These are phyloP conservation scores for Phasianus colchicus DNA, from an alignment of 2,113 vertebrate species.

Conservation along the genomic window DNA sequence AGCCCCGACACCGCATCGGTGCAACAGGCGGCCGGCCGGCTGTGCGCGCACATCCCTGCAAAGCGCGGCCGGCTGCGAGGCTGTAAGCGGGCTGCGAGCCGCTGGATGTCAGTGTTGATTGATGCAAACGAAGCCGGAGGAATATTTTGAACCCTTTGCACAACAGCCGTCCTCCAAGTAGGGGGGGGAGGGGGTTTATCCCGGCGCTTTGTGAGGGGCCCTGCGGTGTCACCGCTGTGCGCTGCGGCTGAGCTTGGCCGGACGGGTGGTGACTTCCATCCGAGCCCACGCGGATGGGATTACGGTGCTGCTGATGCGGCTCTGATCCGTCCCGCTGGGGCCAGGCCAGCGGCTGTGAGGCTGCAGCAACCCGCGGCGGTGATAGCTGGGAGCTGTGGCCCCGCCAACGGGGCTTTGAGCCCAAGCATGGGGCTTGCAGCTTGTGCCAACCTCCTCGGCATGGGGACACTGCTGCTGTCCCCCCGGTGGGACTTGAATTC, in stretches of 20 bases:
- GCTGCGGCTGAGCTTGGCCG: rapidly evolving
- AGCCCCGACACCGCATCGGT: neutral
- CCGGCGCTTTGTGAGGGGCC: neutral
- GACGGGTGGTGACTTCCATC: neutral
- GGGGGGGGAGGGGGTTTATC: neutral
- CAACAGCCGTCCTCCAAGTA: rapidly evolving
- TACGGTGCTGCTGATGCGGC: neutral
- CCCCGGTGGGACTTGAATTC: neutral
- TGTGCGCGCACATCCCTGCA: neutral
- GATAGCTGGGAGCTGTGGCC: neutral
- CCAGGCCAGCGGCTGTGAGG: neutral
- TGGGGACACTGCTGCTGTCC: neutral
- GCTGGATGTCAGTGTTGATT: constrained; percentile 74
- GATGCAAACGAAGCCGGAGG: neutral
- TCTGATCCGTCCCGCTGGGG: neutral
- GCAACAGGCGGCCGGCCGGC: neutral
- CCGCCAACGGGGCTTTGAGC: neutral
- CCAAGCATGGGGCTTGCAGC: rapidly evolving
- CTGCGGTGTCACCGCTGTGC: neutral
- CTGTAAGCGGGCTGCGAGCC: constrained; percentile 39
- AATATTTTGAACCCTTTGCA: neutral
- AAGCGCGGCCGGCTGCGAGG: neutral
- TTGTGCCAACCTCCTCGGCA: rapidly evolving
- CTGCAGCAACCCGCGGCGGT: neutral
- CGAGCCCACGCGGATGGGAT: neutral